A percentile compares a stretch with the other conserved stretches of the same genome.
Conservation (phyloP, 2,888 invertebrate genomes). For the Tyria jacobaeae region DNA sequence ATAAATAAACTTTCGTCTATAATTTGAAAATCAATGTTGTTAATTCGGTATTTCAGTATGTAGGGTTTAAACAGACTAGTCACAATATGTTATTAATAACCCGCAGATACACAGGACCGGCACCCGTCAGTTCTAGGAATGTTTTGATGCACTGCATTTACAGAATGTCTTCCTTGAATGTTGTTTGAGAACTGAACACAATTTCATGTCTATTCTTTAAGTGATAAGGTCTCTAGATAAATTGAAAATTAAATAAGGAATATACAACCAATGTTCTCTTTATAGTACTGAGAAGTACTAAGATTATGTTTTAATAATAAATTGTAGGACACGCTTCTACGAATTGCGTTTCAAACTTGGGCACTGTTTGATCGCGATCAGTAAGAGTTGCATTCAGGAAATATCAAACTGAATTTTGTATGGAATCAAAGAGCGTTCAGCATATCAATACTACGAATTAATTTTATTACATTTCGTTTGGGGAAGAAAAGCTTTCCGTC, state of each 20-base stretch:
- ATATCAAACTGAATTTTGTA: conserved; percentile 3
- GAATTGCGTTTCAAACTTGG: conserved; percentile 21
- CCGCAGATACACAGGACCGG: conserved; percentile 47
- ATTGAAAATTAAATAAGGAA: conserved; percentile 45
- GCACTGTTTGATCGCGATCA: conserved; percentile 31
- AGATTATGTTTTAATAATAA: conserved; percentile 59
- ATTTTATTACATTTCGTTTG: not conserved
- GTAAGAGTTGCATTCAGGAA: conserved; percentile 10
- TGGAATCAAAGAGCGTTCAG: conserved; percentile 6
- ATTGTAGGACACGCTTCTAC: conserved; percentile 53
- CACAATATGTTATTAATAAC: conserved; percentile 45
- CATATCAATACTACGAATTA: not conserved
- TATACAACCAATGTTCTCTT: conserved; percentile 48
- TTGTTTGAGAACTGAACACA: conserved; percentile 34
- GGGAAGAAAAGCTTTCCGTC: not conserved
- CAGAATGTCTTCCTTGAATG: conserved; percentile 69
- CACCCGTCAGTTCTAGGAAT: conserved; percentile 65
- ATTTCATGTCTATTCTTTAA: conserved; percentile 22
- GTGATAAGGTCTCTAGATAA: conserved; percentile 13
- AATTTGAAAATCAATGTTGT: conserved; percentile 18
- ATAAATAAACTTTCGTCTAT: not conserved
- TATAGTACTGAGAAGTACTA: conserved; percentile 58
- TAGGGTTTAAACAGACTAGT: conserved; percentile 29
- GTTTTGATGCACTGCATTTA: conserved; percentile 64
- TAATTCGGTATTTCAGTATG: no score